Percentiles rank a stretch among this genome's conserved stretches.
These are phyloP conservation scores for Sylvietta virens DNA, from an alignment of 2,113 vertebrate genomes.

Conservation along the genomic window DNA sequence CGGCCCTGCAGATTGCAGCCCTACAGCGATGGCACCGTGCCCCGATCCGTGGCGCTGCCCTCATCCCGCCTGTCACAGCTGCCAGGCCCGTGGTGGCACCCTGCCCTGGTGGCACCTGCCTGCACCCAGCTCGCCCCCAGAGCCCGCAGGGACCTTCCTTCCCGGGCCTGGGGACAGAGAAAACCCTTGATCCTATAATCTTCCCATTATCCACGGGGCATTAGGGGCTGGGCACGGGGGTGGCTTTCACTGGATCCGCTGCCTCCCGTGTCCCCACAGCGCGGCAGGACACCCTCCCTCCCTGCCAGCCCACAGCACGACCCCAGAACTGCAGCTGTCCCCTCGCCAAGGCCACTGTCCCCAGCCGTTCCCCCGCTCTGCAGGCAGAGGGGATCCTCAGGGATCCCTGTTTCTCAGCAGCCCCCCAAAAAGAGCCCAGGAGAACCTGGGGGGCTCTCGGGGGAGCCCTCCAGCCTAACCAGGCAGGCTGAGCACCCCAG, in stretches of 20 bases:
- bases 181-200: conserved; percentile 11
- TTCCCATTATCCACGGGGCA: background rate
- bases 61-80: background rate
- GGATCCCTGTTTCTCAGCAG: too few relatives aligned
- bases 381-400: background rate
- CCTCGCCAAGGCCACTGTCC: background rate
- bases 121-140: background rate
- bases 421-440: background rate
- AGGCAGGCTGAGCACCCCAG: background rate
- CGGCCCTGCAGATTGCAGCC: background rate
- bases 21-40: background rate
- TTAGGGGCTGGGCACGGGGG: background rate
- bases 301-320: background rate
- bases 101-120: background rate
- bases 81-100: background rate
- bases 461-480: background rate
- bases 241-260: background rate
- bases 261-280: background rate
- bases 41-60: background rate
- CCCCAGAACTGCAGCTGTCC: rapidly evolving
- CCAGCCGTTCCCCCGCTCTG: background rate
- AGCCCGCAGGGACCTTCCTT: rapidly evolving
- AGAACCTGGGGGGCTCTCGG: background rate
- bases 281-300: rapidly evolving
- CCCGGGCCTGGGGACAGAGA: background rate